Evolutionary conservation across 2,113 vertebrate genomes (phyloP).

Genomic region (Lamprologus speciosus): DNA sequence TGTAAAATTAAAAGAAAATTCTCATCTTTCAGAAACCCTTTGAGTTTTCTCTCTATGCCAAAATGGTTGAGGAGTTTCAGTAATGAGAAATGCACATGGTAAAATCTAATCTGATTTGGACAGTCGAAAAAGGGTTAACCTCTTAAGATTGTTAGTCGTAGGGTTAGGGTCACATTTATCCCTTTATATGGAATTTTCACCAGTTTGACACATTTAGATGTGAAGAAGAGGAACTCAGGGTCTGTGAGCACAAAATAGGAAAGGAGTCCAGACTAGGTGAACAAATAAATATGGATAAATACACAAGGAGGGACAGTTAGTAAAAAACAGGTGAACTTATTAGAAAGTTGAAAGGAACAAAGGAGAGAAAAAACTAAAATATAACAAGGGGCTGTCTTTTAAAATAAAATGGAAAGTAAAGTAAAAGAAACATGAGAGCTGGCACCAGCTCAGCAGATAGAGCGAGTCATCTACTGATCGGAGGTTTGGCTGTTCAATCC

Average conservation of each 20-base stretch:
- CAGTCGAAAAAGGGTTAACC: neutral
- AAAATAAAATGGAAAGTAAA: neutral
- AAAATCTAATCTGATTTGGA: neutral
- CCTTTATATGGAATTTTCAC: neutral
- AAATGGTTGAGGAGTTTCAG: neutral
- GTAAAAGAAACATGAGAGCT: neutral
- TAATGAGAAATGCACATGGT: neutral
- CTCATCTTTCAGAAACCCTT: neutral
- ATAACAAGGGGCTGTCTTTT: neutral
- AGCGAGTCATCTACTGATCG: neutral
- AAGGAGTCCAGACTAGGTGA: neutral
- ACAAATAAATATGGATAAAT: neutral
- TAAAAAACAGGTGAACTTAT: neutral
- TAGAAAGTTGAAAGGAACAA: neutral
- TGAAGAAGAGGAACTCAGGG: neutral
- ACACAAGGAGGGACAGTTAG: neutral
- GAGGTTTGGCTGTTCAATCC: neutral
- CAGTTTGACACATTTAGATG: neutral
- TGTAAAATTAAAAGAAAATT: rapidly evolving
- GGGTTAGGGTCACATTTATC: neutral
- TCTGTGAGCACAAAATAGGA: neutral
- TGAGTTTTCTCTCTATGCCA: neutral
- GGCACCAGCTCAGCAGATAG: neutral
- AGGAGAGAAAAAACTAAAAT: rapidly evolving
- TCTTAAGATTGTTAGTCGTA: neutral